Evolutionary conservation across 2,888 invertebrate species (phyloP).

Genomic region (Crematogaster levior): DNA sequence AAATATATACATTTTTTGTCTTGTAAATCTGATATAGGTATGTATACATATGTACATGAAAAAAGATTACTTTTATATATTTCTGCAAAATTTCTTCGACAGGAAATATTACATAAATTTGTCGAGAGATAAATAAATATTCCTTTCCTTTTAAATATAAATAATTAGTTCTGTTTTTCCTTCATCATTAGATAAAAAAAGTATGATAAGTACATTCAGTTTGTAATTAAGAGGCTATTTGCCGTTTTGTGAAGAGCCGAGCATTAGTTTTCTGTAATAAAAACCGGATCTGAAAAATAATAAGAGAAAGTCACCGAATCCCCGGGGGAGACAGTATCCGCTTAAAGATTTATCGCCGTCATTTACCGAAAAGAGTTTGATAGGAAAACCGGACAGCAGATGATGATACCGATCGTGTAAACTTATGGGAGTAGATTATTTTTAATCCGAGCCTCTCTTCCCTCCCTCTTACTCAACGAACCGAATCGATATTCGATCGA

Average conservation of each 20-base stretch:
- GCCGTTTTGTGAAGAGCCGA: background rate
- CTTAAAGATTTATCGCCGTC: slow-evolving; percentile 25
- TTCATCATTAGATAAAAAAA: background rate
- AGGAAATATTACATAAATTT: background rate
- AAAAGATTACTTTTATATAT: background rate
- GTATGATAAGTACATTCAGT: background rate
- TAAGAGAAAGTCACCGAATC: background rate
- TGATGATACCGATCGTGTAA: background rate
- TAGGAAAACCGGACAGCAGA: background rate
- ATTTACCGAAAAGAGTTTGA: slow-evolving; percentile 8
- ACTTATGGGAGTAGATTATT: slow-evolving; percentile 9
- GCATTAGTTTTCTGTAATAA: background rate
- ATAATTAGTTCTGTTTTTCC: background rate
- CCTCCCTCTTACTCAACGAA: background rate
- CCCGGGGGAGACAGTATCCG: background rate
- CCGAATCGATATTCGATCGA: slow-evolving; percentile 7
- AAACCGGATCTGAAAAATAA: background rate
- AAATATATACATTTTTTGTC: background rate
- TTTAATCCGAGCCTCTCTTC: background rate
- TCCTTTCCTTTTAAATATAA: too few species aligned
- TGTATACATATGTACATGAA: too few species aligned
- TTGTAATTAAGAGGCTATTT: background rate
- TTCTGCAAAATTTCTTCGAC: background rate
- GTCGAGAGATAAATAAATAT: background rate
- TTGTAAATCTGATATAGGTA: background rate